Conservation (phyloP, 2,797 vertebrate species). For the Cichlasoma orientale region DNA sequence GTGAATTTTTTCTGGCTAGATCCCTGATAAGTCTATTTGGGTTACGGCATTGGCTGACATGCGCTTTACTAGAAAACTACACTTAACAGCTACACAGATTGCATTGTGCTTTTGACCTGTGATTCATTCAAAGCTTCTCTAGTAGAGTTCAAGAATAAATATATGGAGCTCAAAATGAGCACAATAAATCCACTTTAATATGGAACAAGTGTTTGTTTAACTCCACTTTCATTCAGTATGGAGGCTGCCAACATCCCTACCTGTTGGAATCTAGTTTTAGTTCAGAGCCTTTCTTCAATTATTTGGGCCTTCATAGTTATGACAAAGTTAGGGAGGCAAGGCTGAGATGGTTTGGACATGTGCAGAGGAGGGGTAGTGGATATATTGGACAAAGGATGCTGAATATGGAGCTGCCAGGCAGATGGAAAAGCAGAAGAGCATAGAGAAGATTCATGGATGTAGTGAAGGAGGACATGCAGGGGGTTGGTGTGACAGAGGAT, state of each 20-base stretch:
- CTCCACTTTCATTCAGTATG: not conserved
- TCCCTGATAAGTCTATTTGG: too few relatives aligned
- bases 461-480: not conserved
- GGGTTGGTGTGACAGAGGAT: not conserved
- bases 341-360: not conserved
- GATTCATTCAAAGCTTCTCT: too few relatives aligned
- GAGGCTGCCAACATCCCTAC: not conserved
- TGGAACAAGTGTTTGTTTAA: not conserved
- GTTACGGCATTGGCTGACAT: too few relatives aligned
- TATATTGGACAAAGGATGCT: not conserved
- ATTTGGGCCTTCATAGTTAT: not conserved
- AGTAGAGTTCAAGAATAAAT: too few relatives aligned
- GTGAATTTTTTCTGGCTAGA: too few relatives aligned
- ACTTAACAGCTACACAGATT: not conserved
- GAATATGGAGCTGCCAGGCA: constrained; percentile 2
- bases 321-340: not conserved
- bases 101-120: too few relatives aligned
- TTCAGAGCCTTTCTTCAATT: not conserved
- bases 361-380: not conserved
- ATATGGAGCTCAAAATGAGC: too few relatives aligned
- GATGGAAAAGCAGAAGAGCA: not conserved
- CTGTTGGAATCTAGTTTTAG: not conserved
- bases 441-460: not conserved
- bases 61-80: not conserved
- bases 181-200: not conserved